Conservation (phyloP, 2,888 invertebrate species). For the Cyclophora punctaria region DNA sequence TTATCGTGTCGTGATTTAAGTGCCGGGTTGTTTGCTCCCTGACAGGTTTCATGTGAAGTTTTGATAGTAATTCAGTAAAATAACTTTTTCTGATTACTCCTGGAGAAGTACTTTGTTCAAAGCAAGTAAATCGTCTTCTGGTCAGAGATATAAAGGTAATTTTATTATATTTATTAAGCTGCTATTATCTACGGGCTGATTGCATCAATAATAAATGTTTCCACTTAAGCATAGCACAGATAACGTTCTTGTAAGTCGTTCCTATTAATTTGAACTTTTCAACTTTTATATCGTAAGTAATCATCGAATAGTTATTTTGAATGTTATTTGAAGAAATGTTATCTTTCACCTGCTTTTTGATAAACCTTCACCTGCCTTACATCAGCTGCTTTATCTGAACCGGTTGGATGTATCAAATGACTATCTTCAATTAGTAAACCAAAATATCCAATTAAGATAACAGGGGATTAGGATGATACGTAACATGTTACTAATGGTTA, state of each 20-base stretch:
- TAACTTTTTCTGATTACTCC: slow-evolving; percentile 34
- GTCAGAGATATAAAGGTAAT: slow-evolving; percentile 34
- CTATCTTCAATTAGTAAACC: slow-evolving; percentile 19
- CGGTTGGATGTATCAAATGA: slow-evolving; percentile 18
- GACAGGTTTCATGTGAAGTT: slow-evolving; percentile 32
- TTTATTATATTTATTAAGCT: not conserved
- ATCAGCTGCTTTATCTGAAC: slow-evolving; percentile 28
- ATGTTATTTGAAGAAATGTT: slow-evolving; percentile 14
- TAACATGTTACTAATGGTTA: not conserved
- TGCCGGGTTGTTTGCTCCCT: slow-evolving; percentile 39
- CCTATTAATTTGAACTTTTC: too few species aligned
- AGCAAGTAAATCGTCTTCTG: slow-evolving; percentile 24
- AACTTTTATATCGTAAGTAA: not conserved
- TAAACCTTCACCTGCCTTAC: slow-evolving; percentile 32
- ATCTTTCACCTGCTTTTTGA: slow-evolving; percentile 19
- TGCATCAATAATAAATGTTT: too few species aligned
- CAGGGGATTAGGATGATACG: slow-evolving; percentile 7
- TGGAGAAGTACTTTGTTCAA: slow-evolving; percentile 13
- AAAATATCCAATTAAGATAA: slow-evolving; percentile 26
- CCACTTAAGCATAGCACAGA: too few species aligned
- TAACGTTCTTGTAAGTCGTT: too few species aligned
- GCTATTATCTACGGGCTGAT: not conserved
- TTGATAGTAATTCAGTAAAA: slow-evolving; percentile 32
- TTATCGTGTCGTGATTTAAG: slow-evolving; percentile 40
- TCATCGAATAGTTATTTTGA: slow-evolving; percentile 3